Conservation (phyloP, 2,888 invertebrate genomes). For the Rhingia campestris region DNA sequence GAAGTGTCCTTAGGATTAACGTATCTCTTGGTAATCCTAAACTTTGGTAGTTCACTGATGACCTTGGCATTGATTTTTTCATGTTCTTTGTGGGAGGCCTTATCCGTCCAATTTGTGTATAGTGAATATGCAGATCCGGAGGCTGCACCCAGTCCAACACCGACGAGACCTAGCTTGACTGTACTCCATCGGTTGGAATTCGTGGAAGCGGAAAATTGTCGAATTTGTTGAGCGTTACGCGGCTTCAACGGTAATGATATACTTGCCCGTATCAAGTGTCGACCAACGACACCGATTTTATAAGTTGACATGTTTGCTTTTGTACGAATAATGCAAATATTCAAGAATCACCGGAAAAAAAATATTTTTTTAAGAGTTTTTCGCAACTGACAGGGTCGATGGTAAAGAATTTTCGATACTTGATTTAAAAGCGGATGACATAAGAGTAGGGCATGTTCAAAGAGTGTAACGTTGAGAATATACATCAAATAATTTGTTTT, state of each 20-base stretch:
- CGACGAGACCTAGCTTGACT: conserved; percentile 85
- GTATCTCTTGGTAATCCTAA: conserved; percentile 86
- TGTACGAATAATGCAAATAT: conserved; percentile 20
- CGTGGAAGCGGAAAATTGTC: conserved; percentile 50
- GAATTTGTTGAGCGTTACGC: conserved; percentile 54
- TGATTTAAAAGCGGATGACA: conserved; percentile 21
- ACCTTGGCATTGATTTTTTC: conserved; percentile 79
- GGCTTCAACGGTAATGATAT: conserved; percentile 16
- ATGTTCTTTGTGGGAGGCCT: conserved; percentile 81
- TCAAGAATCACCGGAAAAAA: neutral
- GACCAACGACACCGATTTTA: conserved; percentile 49
- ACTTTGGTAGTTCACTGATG: conserved; percentile 83
- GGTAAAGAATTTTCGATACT: conserved; percentile 36
- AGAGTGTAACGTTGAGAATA: neutral
- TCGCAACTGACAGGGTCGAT: conserved; percentile 38
- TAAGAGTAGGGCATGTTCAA: conserved; percentile 28
- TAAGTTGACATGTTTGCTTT: conserved; percentile 66
- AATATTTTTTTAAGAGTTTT: conserved; percentile 40
- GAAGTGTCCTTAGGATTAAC: conserved; percentile 86
- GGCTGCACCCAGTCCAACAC: conserved; percentile 85
- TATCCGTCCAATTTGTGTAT: conserved; percentile 77
- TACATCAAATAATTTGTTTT: too few relatives aligned
- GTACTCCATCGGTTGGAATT: conserved; percentile 76
- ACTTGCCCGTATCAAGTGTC: conserved; percentile 36
- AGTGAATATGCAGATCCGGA: conserved; percentile 84